These are phyloP conservation scores for Carapus acus DNA, from an alignment of 2,797 vertebrate genomes.

Conservation along the genomic window DNA sequence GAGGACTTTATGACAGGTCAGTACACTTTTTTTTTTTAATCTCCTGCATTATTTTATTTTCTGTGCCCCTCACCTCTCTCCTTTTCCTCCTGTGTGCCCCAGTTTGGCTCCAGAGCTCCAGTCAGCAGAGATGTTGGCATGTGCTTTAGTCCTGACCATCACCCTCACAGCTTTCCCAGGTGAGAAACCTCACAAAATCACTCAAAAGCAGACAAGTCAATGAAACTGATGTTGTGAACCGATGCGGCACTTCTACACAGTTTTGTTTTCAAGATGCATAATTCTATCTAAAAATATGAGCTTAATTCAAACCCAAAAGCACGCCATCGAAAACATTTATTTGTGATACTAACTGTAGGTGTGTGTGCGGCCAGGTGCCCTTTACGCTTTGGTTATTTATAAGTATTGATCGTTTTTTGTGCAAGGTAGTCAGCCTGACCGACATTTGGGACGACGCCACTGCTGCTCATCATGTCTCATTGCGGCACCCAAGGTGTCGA, in stretches of 20 bases:
- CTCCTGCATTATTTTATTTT: slow-evolving; percentile 1
- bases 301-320: slow-evolving; percentile 3
- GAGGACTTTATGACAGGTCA: slow-evolving; percentile 46
- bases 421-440: slow-evolving; percentile 62
- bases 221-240: too few relatives aligned
- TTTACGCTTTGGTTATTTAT: slow-evolving; percentile 73
- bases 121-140: slow-evolving; percentile 73
- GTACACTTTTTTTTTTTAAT: slow-evolving; percentile 18
- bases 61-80: slow-evolving; percentile 18
- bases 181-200: slow-evolving; percentile 34
- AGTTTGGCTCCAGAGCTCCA: slow-evolving; percentile 46
- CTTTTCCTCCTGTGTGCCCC: slow-evolving; percentile 26
- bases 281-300: not conserved
- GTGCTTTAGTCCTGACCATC: slow-evolving; percentile 58
- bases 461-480: slow-evolving; percentile 36
- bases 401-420: slow-evolving; percentile 68
- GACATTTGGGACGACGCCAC: slow-evolving; percentile 53
- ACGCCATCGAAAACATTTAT: slow-evolving; percentile 25
- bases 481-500: slow-evolving; percentile 23
- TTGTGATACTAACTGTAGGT: too few relatives aligned
- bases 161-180: slow-evolving; percentile 69
- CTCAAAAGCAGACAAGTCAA: too few relatives aligned
- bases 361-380: slow-evolving; percentile 60
- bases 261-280: not conserved
- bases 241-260: too few relatives aligned